Base-by-base conservation (phyloP, 1,140 invertebrate genomes). In the Papilio aristodemus region DNA sequence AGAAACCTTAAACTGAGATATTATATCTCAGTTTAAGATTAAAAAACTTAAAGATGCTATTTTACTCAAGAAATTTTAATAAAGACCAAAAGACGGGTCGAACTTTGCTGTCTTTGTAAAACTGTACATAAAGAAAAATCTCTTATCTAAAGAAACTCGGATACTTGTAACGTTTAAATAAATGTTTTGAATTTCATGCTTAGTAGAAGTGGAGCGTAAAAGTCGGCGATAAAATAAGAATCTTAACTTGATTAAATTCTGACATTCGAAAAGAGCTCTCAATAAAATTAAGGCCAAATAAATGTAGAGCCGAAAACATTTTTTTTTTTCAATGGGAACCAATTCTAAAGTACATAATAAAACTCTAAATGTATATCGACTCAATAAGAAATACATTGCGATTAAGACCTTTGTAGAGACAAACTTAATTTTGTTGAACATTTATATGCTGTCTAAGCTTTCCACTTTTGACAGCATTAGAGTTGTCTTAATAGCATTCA, bases 191-290 rank as follows among this genome's bases (percentile, higher is more conserved):
- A 17, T 50, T 62, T 59, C 25, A 36, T 59, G 27, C 59, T 62
- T 14, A 62, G 59, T 62, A 19, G 14, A 37, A 38, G 59, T 38
- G 27, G 14, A 62, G 19, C 36, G 59, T 62, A 62, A 62, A 38
- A 36, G 14, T 37, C 59, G 59, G 22, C 36, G 3, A 62, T 62
- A 62, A 62, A 62, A 59, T 38, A 62, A 37, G 32, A 62, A 62
- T 62, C 59, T 62, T 62, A 62, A 62, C 59, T 39, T 62, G 59
- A 62, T 62, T 62, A 62, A 62, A 62, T 39, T 19, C 59, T 11
- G 32, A 4, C 27, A 62, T 38, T 38, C 38, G 36, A 62, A 62
- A 62, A 62, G 59, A 39, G 59, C 59, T 62, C 9, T 62, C 36
- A 62, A 62, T 62, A 36, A 39, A 38, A 62, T 62, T 62, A 62